Conservation (phyloP, 2,797 vertebrate genomes). For the Tragelaphus eurycerus region DNA sequence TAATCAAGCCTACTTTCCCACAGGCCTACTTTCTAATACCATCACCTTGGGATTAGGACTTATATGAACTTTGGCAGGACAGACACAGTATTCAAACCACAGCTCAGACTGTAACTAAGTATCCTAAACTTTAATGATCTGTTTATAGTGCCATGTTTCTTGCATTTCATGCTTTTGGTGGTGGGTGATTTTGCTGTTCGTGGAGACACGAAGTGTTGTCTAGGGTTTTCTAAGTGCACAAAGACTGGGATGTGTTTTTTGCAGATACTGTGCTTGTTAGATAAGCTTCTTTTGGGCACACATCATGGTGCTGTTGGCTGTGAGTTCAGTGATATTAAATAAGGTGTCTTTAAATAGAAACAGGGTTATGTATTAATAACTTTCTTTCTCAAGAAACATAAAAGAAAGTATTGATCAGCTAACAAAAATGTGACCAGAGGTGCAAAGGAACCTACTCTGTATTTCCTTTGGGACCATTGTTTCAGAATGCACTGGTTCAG, state of each 20-base stretch:
- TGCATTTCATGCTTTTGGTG: background rate
- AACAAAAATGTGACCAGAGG: background rate
- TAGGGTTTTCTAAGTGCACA: background rate
- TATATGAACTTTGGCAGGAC: background rate
- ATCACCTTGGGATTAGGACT: background rate
- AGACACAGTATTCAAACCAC: background rate
- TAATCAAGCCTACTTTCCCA: background rate
- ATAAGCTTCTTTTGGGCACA: background rate
- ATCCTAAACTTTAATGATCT: background rate
- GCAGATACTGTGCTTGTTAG: background rate
- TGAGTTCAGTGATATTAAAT: background rate
- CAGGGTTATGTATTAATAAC: background rate
- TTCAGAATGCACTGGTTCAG: background rate
- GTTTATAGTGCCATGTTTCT: background rate
- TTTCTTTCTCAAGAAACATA: background rate
- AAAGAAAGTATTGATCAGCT: background rate
- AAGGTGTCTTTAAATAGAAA: background rate
- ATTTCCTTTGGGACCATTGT: background rate
- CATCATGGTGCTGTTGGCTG: background rate
- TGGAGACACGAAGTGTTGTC: background rate
- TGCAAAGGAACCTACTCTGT: background rate
- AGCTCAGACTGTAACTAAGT: background rate
- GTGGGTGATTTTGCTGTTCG: background rate
- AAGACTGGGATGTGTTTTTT: background rate
- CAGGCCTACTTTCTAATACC: background rate